Evolutionary conservation across 2,797 vertebrate species (phyloP), one percentile per base, ranked within the genome.

Genomic region (Decapterus maruadsi): DNA sequence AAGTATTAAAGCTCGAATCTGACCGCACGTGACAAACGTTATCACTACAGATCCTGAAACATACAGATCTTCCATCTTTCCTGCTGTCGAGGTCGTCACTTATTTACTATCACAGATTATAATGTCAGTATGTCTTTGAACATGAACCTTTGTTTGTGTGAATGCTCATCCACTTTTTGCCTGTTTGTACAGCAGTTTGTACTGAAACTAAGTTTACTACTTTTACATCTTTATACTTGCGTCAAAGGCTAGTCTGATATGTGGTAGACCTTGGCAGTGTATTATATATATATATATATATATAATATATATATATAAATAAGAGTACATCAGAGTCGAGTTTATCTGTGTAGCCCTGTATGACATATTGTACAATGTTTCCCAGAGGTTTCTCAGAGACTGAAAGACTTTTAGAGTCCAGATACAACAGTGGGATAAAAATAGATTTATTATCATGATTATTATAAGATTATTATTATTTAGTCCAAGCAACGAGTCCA

Each of bases 211-310:
- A 89, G 90, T 93, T 95, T 90, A 92, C 90, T 90, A 94, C 90
- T 93, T 94, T 93, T 94, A 90, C 92, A 93, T 94, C 87, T 95
- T 94, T 94, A 89, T 95, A 93, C 88, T 90, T 88, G 81, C 62
- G 46, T 84, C 91, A 84, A 77, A 91, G 82, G 84, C 84, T 89
- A 50, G 83, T 89, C 78, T 81, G 71, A 75, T 78, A 86, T 54
- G 82, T 80, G 84, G 84, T 89, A 75, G 83, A 86, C 84, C 82
- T 84, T 84, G 87, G 78, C 82, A 73, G 87, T 90, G 92, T 93
- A 86, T 84, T 74, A 84, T 89, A 81, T 91, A 87, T 86, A 89
- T 76, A 89, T 85, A 91, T 26, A 26, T 26, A 26, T 26, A 26
- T 26, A 26, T 26, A 26, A 26, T 26, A 34, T 34, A 34, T 34